Percentiles rank a stretch among this genome's conserved stretches.
These are phyloP conservation scores for Campylomormyrus tamandua DNA, from an alignment of 2,113 vertebrate species.

Conservation along the genomic window DNA sequence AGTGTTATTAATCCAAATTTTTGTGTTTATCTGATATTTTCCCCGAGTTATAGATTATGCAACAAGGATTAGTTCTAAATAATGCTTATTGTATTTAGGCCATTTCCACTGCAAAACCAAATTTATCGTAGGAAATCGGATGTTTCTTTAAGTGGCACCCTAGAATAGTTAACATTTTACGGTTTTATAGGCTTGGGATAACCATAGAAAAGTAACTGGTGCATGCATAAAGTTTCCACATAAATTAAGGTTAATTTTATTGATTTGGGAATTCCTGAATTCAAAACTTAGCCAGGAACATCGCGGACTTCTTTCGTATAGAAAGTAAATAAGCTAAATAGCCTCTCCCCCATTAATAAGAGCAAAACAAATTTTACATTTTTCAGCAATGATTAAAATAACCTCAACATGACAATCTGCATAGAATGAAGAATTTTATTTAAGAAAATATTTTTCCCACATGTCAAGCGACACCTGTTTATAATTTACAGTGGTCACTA, in stretches of 20 bases:
- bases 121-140: background rate
- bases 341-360: background rate
- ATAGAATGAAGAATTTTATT: conserved; percentile 52
- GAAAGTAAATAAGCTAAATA: background rate
- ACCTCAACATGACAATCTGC: background rate
- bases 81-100: background rate
- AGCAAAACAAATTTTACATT: background rate
- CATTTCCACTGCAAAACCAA: background rate
- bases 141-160: background rate
- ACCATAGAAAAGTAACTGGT: background rate
- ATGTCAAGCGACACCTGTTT: conserved; percentile 45
- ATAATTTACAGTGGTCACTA: conserved; percentile 63
- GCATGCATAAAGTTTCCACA: background rate
- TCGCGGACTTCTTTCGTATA: background rate
- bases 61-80: background rate
- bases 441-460: conserved; percentile 58
- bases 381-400: background rate
- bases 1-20: background rate
- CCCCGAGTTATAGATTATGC: background rate
- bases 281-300: background rate
- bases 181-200: background rate
- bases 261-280: background rate
- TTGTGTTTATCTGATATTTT: background rate
- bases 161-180: background rate
- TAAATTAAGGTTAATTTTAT: background rate